Base-by-base conservation (phyloP, 2,113 vertebrate species). In the Phodopus roborovskii region DNA sequence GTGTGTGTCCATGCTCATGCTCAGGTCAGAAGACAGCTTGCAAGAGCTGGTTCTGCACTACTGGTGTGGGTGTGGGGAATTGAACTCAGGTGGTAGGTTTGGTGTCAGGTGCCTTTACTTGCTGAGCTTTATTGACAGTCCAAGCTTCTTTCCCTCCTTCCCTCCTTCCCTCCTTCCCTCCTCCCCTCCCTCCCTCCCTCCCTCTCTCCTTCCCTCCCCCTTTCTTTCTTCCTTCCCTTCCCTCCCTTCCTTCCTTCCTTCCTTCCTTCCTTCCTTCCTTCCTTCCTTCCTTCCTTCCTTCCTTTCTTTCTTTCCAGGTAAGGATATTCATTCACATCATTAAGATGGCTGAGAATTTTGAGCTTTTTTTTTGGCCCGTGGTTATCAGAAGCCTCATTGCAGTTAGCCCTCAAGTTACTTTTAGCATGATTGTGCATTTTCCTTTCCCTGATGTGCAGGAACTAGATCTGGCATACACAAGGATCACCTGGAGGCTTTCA, bases 381-480 rank as follows among this genome's bases (percentile, higher is more conserved):
- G n/a, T 94, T 83, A 68, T 30, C 17, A 42, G 90, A 84, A 48
- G 6, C 48, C 30, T 94, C 48, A n/a, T 64, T 73, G 33, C 82
- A 60, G 86, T 89, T 4, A 91, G 45, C 53, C 73, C 33, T 95
- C 53, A 30, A 48, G 22, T 66, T 79, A 42, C 39, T 94, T 96
- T 42, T 92, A 86, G 87, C 58, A 75, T 73, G 28, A 22, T 77
- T 88, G 77, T 84, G 42, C 17, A 88, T 42, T 95, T 95, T 86
- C 68, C 60, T 92, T 90, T 70, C 15, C 68, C 71, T 90, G 16
- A 50, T 82, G 7, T 62, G 56, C 4, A 78, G 62, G 74, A 36
- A 58, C 78, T 71, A 75, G 58, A n/a, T 75, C 45, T 79, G 56
- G 4, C 73, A 95, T 74, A 64, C 74, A 73, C 56, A 17, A 74